phyloP scores from a whole-genome alignment of 2,888 invertebrate species.

The Cacoxenus indagator region DNA sequence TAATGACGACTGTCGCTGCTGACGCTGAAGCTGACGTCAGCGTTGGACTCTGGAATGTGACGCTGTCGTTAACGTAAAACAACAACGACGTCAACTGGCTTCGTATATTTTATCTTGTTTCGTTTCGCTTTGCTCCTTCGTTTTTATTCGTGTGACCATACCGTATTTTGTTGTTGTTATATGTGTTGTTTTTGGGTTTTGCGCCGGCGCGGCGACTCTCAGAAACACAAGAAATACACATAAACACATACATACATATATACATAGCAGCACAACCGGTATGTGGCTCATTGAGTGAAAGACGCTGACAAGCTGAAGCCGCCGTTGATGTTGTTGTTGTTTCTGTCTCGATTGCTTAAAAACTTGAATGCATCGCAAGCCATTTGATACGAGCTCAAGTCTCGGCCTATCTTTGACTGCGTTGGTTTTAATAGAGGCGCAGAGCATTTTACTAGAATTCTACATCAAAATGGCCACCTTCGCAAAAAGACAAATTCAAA shows the following conservation, averaged over 20 bases:
- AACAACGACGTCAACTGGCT: not conserved
- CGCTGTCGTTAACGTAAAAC: conserved; percentile 29
- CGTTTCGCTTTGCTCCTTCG: not conserved
- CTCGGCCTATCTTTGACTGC: too few species aligned
- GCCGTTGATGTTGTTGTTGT: conserved; percentile 1
- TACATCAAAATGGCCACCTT: too few species aligned
- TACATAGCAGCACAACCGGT: conserved; percentile 43
- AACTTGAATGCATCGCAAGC: conserved; percentile 3
- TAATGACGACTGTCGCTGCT: not conserved
- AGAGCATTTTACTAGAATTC: too few species aligned
- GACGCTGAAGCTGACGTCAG: not conserved
- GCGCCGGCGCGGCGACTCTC: conserved; percentile 8
- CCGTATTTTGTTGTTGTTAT: not conserved
- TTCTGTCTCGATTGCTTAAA: not conserved
- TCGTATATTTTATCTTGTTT: not conserved
- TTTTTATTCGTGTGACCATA: not conserved
- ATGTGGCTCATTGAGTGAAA: conserved; percentile 63
- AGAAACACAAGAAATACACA: not conserved
- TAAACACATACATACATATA: not conserved
- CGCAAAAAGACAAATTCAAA: too few species aligned
- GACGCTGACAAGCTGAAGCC: conserved; percentile 9
- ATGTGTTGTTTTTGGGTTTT: not conserved
- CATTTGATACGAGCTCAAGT: too few species aligned
- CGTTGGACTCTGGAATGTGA: conserved; percentile 34
- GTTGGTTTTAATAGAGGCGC: too few species aligned